phyloP scores from a whole-genome alignment of 1,140 invertebrate species.

The Halesus radiatus region DNA sequence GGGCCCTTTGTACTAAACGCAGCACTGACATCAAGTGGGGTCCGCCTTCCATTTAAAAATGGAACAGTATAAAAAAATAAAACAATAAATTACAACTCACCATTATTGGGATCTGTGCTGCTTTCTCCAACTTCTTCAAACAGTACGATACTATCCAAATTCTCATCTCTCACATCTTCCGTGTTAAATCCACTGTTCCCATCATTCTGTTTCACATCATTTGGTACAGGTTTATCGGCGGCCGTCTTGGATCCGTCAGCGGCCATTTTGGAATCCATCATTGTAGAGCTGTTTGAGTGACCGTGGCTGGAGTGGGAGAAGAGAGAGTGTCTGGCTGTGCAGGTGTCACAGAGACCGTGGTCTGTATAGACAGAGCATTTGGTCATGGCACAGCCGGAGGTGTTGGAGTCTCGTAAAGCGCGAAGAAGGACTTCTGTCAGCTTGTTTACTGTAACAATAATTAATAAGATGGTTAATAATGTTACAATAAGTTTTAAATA shows the following conservation, averaged over 20 bases:
- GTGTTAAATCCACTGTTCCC: background rate
- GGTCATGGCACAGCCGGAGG: slow-evolving; percentile 43
- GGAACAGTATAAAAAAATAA: no score
- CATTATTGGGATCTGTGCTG: slow-evolving; percentile 48
- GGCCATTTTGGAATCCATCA: slow-evolving; percentile 16
- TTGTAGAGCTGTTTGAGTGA: background rate
- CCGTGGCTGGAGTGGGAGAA: background rate
- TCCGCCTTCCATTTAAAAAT: no score
- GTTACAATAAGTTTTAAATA: no score
- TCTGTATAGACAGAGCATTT: slow-evolving; percentile 26
- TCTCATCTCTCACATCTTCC: background rate
- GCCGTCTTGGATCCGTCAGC: background rate
- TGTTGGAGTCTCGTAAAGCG: slow-evolving; percentile 32
- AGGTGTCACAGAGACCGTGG: slow-evolving; percentile 49
- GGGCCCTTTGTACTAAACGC: no score
- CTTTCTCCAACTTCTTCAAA: slow-evolving; percentile 54
- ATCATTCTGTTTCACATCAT: background rate
- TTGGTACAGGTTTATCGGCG: no score
- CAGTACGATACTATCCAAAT: slow-evolving; percentile 29
- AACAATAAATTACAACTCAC: slow-evolving; percentile 23
- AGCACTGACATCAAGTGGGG: no score
- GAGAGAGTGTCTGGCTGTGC: slow-evolving; percentile 15
- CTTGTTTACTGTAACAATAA: slow-evolving; percentile 49
- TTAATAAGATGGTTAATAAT: background rate
- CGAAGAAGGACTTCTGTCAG: slow-evolving; percentile 50